A percentile compares a stretch with the other conserved stretches of the same genome.
phyloP scores from a whole-genome alignment of 1,140 invertebrate species.

The Lepidurus couesii region DNA sequence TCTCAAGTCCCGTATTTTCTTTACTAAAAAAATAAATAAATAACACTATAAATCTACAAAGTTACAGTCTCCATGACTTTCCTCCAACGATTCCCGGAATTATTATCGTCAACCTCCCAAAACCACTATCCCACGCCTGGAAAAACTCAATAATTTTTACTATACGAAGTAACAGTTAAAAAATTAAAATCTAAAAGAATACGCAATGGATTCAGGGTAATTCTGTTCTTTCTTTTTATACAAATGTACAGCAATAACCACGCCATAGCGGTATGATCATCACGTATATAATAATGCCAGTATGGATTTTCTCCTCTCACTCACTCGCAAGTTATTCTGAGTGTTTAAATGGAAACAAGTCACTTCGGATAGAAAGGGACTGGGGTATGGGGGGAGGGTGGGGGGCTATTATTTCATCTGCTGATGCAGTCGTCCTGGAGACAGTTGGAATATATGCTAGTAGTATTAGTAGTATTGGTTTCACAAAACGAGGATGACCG shows the following conservation, averaged over 20 bases:
- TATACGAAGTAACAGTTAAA: neutral
- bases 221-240: constrained; percentile 16
- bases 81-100: neutral
- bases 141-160: neutral
- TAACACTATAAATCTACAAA: no score
- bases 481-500: neutral
- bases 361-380: neutral
- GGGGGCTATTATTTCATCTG: neutral
- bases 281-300: constrained; percentile 7
- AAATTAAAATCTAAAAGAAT: neutral
- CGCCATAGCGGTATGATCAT: neutral
- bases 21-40: neutral
- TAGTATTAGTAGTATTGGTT: neutral
- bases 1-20: neutral
- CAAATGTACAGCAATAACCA: constrained; percentile 22
- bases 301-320: neutral
- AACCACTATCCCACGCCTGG: neutral
- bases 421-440: neutral
- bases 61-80: no score
- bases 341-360: neutral
- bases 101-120: neutral
- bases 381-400: neutral
- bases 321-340: neutral
- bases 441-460: neutral
- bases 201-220: neutral